Base-by-base conservation (phyloP, 2,113 vertebrate genomes). In the Melanotaenia duboulayi region DNA sequence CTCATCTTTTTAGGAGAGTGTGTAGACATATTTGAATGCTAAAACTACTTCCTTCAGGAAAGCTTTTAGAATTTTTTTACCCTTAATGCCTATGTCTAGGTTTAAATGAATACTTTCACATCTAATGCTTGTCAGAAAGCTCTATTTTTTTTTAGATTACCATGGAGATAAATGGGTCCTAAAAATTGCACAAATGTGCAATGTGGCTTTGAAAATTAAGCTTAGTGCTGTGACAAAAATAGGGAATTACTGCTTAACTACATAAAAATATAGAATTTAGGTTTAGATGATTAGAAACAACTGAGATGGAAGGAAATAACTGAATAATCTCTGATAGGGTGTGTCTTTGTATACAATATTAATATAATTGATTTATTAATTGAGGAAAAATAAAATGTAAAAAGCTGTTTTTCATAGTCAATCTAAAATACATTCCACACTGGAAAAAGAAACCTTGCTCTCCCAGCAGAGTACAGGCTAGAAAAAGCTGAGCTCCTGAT, bases 291-390 rank as follows among this genome's bases (percentile, higher is more conserved):
- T 57, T 65, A 14, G 32, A n/a, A 59, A 56, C 32, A 14, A 23
- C 8, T 17, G 49, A 74, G 72, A 65, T 52, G n/a, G 32, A 74
- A 65, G 23, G 39, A 25, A 67, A 57, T 61, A 67, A 82, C 76
- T 14, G 72, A 64, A 67, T 9, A 9, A 12, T 63, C 23, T 48
- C 42, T 11, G 61, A 76, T n/a, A 48, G 46, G 35, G 69, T 66
- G 32, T 49, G 28, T 78, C 75, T 74, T 46, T 54, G 65, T 57
- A 28, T 42, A 23, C 56, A 19, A 7, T 55, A 66, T 60, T 68
- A 23, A 57, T 80, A 82, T 78, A 56, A 78, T 74, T 76, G 51
- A 76, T 65, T 80, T 70, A 70, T 63, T 71, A 44, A 55, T 75
- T 74, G 32, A 22, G 65, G 37, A 48, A 44, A 58, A 44, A 71